These are phyloP conservation scores for Spatulosminthurus flaviceps DNA, from an alignment of 2,888 invertebrate genomes.

Conservation along the genomic window DNA sequence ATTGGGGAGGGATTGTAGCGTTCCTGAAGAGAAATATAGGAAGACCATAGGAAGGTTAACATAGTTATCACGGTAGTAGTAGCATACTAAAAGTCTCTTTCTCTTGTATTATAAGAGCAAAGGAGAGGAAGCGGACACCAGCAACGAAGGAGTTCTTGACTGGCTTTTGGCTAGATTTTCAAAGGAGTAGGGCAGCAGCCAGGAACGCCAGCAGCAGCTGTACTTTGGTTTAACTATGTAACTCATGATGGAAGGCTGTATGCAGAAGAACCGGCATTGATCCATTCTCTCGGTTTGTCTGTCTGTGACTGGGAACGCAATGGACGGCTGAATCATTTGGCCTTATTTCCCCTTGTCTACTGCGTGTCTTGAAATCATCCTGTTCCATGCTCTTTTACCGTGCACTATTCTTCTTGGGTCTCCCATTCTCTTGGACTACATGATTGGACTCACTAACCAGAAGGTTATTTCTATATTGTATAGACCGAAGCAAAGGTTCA, in stretches of 20 bases:
- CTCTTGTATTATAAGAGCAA: neutral
- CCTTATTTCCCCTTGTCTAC: conserved; percentile 43
- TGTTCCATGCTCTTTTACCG: conserved; percentile 18
- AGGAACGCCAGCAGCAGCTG: conserved; percentile 3
- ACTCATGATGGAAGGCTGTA: neutral
- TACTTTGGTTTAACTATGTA: neutral
- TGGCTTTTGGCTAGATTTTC: conserved; percentile 29
- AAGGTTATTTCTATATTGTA: too few relatives aligned
- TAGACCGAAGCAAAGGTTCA: neutral
- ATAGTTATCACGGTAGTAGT: too few relatives aligned
- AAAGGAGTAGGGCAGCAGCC: neutral
- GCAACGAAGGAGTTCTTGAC: conserved; percentile 20
- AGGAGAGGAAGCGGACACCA: conserved; percentile 31
- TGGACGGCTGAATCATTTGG: conserved; percentile 41
- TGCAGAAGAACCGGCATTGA: conserved; percentile 41
- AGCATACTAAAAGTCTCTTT: neutral
- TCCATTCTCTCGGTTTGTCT: conserved; percentile 44
- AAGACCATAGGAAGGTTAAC: too few relatives aligned
- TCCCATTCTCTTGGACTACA: too few relatives aligned
- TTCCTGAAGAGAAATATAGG: too few relatives aligned
- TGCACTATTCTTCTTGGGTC: neutral
- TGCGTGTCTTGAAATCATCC: conserved; percentile 44
- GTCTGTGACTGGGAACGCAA: conserved; percentile 28
- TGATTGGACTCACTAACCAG: neutral
- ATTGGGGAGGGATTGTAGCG: conserved; percentile 36